Evolutionary conservation across 2,797 vertebrate species (phyloP), one percentile per base, ranked within the genome.

Genomic region (Clarias pachynema): DNA sequence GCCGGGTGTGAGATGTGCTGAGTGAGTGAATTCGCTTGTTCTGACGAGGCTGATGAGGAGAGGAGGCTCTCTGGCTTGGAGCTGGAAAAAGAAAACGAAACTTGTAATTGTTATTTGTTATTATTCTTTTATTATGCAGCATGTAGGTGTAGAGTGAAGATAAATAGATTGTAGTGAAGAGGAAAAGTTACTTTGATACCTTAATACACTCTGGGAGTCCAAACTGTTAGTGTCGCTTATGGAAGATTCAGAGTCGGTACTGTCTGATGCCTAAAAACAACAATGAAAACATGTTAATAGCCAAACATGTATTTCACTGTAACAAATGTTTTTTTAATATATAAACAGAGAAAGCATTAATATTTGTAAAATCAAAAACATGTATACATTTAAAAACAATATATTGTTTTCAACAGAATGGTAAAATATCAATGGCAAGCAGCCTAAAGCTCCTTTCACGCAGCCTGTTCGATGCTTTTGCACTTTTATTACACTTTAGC

Each of bases 191-290:
- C 74, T 78, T 79, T 53, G 49, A 53, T 53, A 90, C 90, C 85
- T 70, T 78, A 85, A 26, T 37, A 22, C 79, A 63, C 66, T 69
- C 65, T 59, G 53, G 60, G 80, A 22, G 34, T 85, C 88, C 57
- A 24, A 75, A 79, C 83, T 57, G n/a, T 83, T 70, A 57, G 40
- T 81, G 10, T 65, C 62, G n/a, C 70, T 83, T 63, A 81, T 81
- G 12, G 86, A 86, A 72, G 87, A 87, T 63, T 77, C 84, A 84
- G 81, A 69, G 16, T 68, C 49, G 40, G 79, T 49, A 65, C 80
- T 86, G 63, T 79, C 87, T 44, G 75, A 82, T 24, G 80, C 66
- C 89, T 89, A 31, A 79, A n/a, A 78, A 75, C 26, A 68, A 0
- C 18, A 81, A n/a, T 5, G 72, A 82, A 62, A 78, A 6, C 9